Percentiles rank a stretch among this genome's conserved stretches.
Evolutionary conservation across 2,888 invertebrate species (phyloP).

Genomic region (Heteromurus nitidus): DNA sequence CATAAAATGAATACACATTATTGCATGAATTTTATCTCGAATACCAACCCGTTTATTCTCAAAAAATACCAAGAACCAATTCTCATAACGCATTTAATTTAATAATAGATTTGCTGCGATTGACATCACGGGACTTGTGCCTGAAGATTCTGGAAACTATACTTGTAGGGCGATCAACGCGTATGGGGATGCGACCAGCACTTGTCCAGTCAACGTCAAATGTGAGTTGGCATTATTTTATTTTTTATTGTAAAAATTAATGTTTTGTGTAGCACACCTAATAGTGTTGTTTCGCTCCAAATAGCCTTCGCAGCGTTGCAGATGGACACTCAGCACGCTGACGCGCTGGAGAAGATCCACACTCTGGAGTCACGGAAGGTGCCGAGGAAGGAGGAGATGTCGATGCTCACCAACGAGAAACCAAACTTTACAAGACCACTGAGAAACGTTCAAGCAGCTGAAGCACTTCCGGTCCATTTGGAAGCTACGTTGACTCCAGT

Average conservation of each 20-base stretch:
- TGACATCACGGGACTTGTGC: constrained; percentile 94
- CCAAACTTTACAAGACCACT: constrained; percentile 93
- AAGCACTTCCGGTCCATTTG: constrained; percentile 91
- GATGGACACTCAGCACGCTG: constrained; percentile 91
- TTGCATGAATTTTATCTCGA: no score
- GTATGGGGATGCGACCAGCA: constrained; percentile 88
- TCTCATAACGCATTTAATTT: no score
- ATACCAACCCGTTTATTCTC: no score
- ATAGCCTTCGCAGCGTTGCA: constrained; percentile 45
- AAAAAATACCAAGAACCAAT: no score
- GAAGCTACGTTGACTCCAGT: constrained; percentile 97
- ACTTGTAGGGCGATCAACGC: constrained; percentile 85
- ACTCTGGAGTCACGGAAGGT: constrained; percentile 81
- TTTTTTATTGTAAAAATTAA: no score
- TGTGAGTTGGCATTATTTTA: constrained; percentile 79
- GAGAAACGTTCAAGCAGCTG: constrained; percentile 88
- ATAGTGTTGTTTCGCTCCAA: neutral
- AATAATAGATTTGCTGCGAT: constrained; percentile 97
- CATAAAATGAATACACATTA: no score
- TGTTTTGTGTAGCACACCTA: no score
- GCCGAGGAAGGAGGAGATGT: constrained; percentile 30
- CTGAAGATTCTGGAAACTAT: constrained; percentile 91
- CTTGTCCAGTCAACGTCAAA: constrained; percentile 87
- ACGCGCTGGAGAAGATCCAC: constrained; percentile 92
- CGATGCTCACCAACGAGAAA: constrained; percentile 84